Evolutionary conservation across 2,888 invertebrate species (phyloP), one percentile per base, ranked within the genome.

Genomic region (Eristalis pertinax): DNA sequence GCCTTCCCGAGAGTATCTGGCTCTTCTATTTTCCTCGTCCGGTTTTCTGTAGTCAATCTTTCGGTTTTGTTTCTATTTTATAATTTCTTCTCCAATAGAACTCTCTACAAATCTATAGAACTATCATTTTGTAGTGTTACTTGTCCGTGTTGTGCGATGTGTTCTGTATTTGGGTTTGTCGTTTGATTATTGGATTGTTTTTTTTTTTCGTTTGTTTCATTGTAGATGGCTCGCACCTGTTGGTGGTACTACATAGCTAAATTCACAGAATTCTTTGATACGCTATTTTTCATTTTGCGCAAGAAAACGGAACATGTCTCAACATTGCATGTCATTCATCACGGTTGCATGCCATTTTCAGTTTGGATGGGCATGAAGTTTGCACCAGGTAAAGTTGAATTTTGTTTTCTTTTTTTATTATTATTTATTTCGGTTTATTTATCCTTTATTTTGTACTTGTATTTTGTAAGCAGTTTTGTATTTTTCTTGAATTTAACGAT

Each of bases 191-290:
- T 62, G 79, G 84, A 84, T 88, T 89, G 77, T 67, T 74, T 43
- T 50, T 50, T 35, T 50, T 50, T 69, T 86, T 89, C 73, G 77
- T 88, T 90, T 89, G 88, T 90, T 90, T 84, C 83, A 89, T 91
- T 93, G 63, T 93, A 97, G 97, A 98, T 99, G 97, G 97, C 97
- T 74, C 95, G 95, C 91, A 97, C 97, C 60, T 98, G 98, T 93
- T 99, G 98, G 98, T 98, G 97, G 98, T 99, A 98, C 94, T 98
- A 97, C 94, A 96, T 99, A 93, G 97, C 98, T 91, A 99, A 99
- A 94, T 98, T 98, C 94, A 97, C 98, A 90, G 99, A 99, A 94
- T 98, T 99, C 93, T 96, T 98, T 92, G 99, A 99, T 94, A 99
- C 99, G 91, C 96, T 98, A 91, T 99, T 98, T 95, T 99, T 99